Percentiles rank a stretch among this genome's conserved stretches.
phyloP scores from a whole-genome alignment of 2,797 vertebrate species.

The Notolabrus celidotus region DNA sequence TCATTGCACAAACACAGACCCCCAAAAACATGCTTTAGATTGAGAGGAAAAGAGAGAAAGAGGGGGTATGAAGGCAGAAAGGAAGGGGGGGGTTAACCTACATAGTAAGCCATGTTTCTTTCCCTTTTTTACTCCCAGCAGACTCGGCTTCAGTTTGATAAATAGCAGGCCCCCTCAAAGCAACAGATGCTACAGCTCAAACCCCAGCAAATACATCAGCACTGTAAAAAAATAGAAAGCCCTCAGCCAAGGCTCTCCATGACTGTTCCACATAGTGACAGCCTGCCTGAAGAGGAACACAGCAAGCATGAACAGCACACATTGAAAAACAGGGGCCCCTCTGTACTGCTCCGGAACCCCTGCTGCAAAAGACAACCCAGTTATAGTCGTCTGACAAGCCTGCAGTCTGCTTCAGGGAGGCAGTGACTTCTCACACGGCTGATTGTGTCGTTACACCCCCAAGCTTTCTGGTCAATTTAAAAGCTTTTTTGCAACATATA shows the following conservation, averaged over 20 bases:
- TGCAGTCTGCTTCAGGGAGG: constrained; percentile 31
- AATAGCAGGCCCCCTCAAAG: constrained; percentile 79
- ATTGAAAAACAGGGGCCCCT: constrained; percentile 63
- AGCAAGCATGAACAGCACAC: constrained; percentile 45
- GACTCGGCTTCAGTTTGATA: constrained; percentile 78
- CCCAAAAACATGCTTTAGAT: constrained; percentile 63
- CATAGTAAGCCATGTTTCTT: constrained; percentile 72
- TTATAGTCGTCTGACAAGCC: constrained; percentile 46
- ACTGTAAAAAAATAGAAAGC: constrained; percentile 19
- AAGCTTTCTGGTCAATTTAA: constrained; percentile 24
- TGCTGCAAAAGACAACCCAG: constrained; percentile 38
- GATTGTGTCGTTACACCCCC: constrained; percentile 14
- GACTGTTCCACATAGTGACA: constrained; percentile 71
- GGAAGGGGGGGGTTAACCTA: constrained; percentile 72
- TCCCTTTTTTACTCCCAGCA: constrained; percentile 69
- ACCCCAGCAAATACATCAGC: constrained; percentile 71
- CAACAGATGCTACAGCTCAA: constrained; percentile 81
- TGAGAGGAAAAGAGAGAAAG: constrained; percentile 46
- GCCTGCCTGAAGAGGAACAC: constrained; percentile 53
- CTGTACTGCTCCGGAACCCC: constrained; percentile 33
- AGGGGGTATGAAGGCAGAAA: constrained; percentile 5
- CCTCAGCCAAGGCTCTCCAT: constrained; percentile 52
- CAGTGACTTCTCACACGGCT: constrained; percentile 13
- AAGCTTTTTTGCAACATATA: constrained; percentile 15
- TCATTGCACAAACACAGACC: constrained; percentile 56